Evolutionary conservation across 2,888 invertebrate genomes (phyloP), one percentile per base, ranked within the genome.

Genomic region (Eupithecia centaureata): DNA sequence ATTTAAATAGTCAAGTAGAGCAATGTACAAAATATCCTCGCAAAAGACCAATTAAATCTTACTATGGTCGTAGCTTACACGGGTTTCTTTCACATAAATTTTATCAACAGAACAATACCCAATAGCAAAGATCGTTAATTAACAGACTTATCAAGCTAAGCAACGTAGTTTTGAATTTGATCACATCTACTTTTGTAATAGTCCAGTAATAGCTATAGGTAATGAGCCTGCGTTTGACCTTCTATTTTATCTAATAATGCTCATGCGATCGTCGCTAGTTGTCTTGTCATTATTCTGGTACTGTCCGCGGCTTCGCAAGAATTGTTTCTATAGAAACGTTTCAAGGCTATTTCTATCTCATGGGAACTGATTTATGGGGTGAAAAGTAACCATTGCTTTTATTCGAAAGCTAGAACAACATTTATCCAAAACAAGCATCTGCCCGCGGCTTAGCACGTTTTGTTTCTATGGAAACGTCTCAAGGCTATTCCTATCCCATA

Each of bases 101-200:
- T 42, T 22, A 47, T 47, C 47, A 47, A 22, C 22, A 47, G 22
- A 47, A 47, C 47, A 12, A 47, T 47, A n/a, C n/a, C n/a, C n/a
- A 42, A 42, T 10, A 47, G 47, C 47, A 47, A 18, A 47, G 47
- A 47, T 22, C 47, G 47, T 47, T 47, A 47, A 47, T 47, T 47
- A 22, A 12, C 42, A 42, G 0, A 47, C 22, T 47, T 47, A 47
- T 47, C 10, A 22, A 47, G 47, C 10, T 42, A 47, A n/a, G n/a
- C n/a, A n/a, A 18, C 47, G 10, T 47, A 10, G 10, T 47, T 47
- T 47, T 22, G 3, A 22, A 47, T 47, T 47, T 47, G 22, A 47
- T 22, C 12, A 22, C 22, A n/a, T 47, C 22, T 47, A 47, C 12
- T 47, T 22, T 47, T 22, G 22, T 47, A 47, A 47, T 47, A 47